Evolutionary conservation across 64 coral and sea anemone species (phyloP).

Genomic region (Platygyra sinensis): DNA sequence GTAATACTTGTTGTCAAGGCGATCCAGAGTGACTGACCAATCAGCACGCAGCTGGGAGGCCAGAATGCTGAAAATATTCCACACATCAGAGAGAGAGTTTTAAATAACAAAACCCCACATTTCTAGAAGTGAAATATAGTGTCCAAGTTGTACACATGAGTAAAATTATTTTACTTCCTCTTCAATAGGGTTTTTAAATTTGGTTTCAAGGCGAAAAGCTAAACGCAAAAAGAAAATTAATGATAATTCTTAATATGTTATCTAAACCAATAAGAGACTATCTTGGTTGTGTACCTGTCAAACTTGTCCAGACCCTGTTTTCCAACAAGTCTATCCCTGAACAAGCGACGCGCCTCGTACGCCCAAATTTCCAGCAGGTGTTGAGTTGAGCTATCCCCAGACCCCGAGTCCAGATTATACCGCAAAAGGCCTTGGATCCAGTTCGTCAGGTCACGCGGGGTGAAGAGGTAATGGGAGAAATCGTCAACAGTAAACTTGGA

Average conservation of each 20-base stretch:
- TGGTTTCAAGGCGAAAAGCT: too few species aligned
- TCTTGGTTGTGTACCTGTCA: slow-evolving; percentile 61
- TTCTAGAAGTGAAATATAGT: not conserved
- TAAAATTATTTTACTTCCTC: too few species aligned
- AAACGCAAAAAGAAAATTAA: too few species aligned
- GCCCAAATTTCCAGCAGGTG: slow-evolving; percentile 91
- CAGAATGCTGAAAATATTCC: slow-evolving; percentile 51
- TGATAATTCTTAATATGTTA: too few species aligned
- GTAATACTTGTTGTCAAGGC: slow-evolving; percentile 88
- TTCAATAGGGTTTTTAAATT: too few species aligned
- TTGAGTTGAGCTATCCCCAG: slow-evolving; percentile 78
- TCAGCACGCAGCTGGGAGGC: slow-evolving; percentile 96
- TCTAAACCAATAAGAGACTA: too few species aligned
- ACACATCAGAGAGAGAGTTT: not conserved
- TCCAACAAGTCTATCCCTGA: slow-evolving; percentile 90
- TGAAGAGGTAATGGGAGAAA: slow-evolving; percentile 96
- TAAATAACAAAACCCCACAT: not conserved
- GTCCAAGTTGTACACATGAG: too few species aligned
- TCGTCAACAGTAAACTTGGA: slow-evolving; percentile 98
- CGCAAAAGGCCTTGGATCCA: slow-evolving; percentile 90
- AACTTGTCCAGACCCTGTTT: slow-evolving; percentile 95
- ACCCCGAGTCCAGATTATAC: slow-evolving; percentile 71
- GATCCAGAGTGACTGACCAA: slow-evolving; percentile 94
- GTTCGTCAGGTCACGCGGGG: slow-evolving; percentile 95
- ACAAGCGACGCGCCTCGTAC: slow-evolving; percentile 84